A percentile compares a stretch with the other conserved stretches of the same genome.
Conservation (phyloP, 1,140 invertebrate genomes). For the Macrobrachium rosenbergii region DNA sequence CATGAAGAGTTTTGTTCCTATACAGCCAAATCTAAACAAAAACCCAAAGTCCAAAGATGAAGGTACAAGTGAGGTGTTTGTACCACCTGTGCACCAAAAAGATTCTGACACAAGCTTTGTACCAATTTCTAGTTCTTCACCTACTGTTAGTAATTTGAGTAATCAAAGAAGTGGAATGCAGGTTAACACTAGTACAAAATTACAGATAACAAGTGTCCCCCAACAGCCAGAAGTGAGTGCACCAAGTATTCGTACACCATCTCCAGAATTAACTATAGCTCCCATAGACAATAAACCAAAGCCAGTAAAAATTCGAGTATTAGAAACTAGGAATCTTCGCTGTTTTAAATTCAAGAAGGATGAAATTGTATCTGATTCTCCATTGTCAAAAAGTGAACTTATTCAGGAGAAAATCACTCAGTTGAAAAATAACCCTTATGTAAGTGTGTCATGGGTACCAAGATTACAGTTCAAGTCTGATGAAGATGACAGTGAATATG, state of each 20-base stretch:
- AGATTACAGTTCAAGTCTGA: neutral
- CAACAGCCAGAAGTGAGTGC: neutral
- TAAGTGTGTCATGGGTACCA: slow-evolving; percentile 50
- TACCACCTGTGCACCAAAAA: slow-evolving; percentile 8
- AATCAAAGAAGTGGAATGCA: no score
- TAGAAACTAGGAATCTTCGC: slow-evolving; percentile 43
- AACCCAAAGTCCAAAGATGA: neutral
- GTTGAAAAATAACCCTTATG: slow-evolving; percentile 48
- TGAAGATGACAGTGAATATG: slow-evolving; percentile 39
- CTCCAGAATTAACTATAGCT: neutral
- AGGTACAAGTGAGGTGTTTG: neutral
- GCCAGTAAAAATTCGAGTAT: slow-evolving; percentile 7
- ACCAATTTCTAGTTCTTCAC: no score
- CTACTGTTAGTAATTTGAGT: no score
- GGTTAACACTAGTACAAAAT: no score
- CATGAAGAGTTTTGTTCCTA: slow-evolving; percentile 47
- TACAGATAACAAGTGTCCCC: no score
- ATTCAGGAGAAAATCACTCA: slow-evolving; percentile 46
- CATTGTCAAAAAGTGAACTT: neutral
- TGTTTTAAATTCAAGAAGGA: neutral
- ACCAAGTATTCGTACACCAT: neutral
- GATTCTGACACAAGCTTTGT: neutral
- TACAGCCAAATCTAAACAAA: slow-evolving; percentile 36
- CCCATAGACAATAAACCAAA: neutral
- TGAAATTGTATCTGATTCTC: neutral